These are phyloP conservation scores for Serinus canaria DNA, from an alignment of 2,113 vertebrate species.

Conservation along the genomic window DNA sequence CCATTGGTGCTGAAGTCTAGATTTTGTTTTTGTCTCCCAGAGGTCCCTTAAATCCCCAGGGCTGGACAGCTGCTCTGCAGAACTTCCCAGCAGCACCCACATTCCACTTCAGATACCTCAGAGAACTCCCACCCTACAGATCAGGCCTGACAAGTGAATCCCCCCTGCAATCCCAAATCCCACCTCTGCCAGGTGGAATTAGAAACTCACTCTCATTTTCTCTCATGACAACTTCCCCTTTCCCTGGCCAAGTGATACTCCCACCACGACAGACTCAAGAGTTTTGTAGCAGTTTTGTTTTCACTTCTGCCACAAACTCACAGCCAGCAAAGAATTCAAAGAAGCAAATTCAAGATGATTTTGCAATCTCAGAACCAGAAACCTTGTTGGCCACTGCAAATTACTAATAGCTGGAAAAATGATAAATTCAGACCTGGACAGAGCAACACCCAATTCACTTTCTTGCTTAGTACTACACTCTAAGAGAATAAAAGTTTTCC, in stretches of 20 bases:
- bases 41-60: not conserved
- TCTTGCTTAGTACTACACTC: not conserved
- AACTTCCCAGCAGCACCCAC: not conserved
- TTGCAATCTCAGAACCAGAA: not conserved
- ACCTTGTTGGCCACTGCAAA: not conserved
- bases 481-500: not conserved
- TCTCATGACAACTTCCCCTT: not conserved
- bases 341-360: not conserved
- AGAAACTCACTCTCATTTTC: not conserved
- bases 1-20: not conserved
- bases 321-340: not conserved
- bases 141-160: not conserved
- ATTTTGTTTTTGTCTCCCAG: not conserved
- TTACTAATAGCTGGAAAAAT: not conserved
- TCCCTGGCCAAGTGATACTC: too few relatives aligned
- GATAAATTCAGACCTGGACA: not conserved
- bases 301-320: not conserved
- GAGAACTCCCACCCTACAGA: rapidly evolving
- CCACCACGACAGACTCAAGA: not conserved
- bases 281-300: rapidly evolving
- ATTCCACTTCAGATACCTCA: not conserved
- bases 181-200: not conserved
- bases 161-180: not conserved
- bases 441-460: not conserved
- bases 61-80: rapidly evolving